Evolutionary conservation across 2,888 invertebrate genomes (phyloP), one percentile per base, ranked within the genome.

Genomic region (Melipona bicolor): DNA sequence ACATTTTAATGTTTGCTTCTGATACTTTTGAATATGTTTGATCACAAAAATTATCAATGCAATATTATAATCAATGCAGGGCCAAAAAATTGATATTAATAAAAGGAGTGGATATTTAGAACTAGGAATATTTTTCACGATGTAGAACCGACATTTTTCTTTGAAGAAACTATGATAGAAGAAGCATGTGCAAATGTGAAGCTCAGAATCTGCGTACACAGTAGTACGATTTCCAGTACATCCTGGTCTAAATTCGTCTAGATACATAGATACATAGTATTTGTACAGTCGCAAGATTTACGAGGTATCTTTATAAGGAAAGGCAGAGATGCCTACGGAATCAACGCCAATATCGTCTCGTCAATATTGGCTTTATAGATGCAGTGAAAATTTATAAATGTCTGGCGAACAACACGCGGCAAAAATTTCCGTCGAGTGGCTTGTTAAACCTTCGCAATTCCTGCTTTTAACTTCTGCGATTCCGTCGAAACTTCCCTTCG

Each of bases 211-310:
- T 32, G 32, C 32, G 4, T 32, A 32, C 32, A 32, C 32, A 32
- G 32, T 32, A 32, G 32, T 61, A 32, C 54, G 52, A 83, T 83
- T 84, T 78, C 75, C 75, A 64, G 56, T 56, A 68, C 43, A 77
- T 78, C 49, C 80, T 65, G 72, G 13, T 84, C 84, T 85, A 85
- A 84, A 75, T 84, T 72, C 27, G 77, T 84, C 84, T 72, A 80
- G 83, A 72, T 61, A 50, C 64, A 27, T 72, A 80, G 83, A 72
- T 61, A 49, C 64, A 27, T 36, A 56, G 69, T 71, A 72, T 78
- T 85, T 75, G 79, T 70, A 67, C 50, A 70, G 64, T 69, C 64
- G 75, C 64, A 36, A 64, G 64, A 19, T 65, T 71, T 75, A 59
- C 59, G 64, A 68, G 59, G 62, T 71, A 78, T 52, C 52, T 64